These are phyloP conservation scores for Catamblyrhynchus diadema DNA, from an alignment of 2,797 vertebrate species.

Conservation along the genomic window DNA sequence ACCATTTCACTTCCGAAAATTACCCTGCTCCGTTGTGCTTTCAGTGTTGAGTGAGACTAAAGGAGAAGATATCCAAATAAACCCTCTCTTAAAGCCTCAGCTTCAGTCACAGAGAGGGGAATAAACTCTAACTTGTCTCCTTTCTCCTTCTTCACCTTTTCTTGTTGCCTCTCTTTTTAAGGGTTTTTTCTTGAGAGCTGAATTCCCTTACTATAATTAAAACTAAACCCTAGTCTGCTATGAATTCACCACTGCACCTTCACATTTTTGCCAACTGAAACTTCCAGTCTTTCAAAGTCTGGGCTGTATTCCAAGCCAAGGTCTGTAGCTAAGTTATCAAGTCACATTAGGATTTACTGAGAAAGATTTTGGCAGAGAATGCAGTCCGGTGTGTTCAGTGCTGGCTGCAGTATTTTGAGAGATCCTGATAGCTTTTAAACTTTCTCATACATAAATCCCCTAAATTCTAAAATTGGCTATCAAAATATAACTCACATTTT, in stretches of 20 bases:
- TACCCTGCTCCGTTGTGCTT: neutral
- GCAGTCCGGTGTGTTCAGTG: neutral
- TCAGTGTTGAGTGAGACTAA: neutral
- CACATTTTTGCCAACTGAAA: slow-evolving; percentile 24
- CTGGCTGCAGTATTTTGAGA: slow-evolving; percentile 46
- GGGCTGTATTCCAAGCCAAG: slow-evolving; percentile 33
- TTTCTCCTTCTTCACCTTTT: neutral
- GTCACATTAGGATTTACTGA: slow-evolving; percentile 49
- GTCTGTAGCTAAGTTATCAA: slow-evolving; percentile 50
- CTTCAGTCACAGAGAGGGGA: neutral
- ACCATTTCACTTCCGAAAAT: neutral
- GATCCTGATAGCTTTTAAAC: slow-evolving; percentile 41
- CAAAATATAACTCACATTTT: slow-evolving; percentile 34
- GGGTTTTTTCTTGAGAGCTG: neutral
- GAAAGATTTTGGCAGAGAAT: slow-evolving; percentile 49
- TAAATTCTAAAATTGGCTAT: slow-evolving; percentile 20
- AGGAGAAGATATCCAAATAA: neutral
- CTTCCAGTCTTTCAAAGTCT: slow-evolving; percentile 25
- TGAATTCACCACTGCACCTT: neutral
- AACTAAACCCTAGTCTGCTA: neutral
- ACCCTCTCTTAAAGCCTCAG: neutral
- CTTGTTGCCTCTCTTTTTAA: neutral
- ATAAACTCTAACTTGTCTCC: neutral
- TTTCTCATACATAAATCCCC: neutral
- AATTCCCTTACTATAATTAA: neutral